Conservation (phyloP, 2,888 invertebrate genomes). For the Hydrotaea cyrtoneurina region DNA sequence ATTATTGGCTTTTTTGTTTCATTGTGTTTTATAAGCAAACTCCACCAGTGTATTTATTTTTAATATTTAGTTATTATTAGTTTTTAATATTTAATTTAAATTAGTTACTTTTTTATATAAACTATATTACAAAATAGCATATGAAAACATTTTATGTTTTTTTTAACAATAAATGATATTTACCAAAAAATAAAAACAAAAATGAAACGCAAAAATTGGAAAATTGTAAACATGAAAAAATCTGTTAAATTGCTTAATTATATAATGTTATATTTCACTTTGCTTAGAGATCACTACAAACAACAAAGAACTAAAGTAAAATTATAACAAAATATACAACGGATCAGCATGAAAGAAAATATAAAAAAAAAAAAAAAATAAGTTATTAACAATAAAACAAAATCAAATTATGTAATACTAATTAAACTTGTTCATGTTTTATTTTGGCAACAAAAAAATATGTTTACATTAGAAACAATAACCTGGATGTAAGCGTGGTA, state of each 20-base stretch:
- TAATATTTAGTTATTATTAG: slow-evolving; percentile 34
- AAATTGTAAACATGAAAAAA: slow-evolving; percentile 35
- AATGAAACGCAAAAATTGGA: neutral
- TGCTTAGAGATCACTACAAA: slow-evolving; percentile 57
- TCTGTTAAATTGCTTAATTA: slow-evolving; percentile 60
- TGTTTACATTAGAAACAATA: too few species aligned
- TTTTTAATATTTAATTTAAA: slow-evolving; percentile 38
- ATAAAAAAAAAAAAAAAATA: slow-evolving; percentile 34
- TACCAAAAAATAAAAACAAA: slow-evolving; percentile 46
- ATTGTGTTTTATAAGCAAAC: slow-evolving; percentile 38
- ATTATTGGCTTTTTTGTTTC: slow-evolving; percentile 13
- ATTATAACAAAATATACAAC: slow-evolving; percentile 44
- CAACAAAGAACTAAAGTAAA: slow-evolving; percentile 22
- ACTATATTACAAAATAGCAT: slow-evolving; percentile 13
- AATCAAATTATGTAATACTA: neutral
- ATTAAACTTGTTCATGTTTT: neutral
- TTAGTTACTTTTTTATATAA: slow-evolving; percentile 38
- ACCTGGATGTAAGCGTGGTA: too few species aligned
- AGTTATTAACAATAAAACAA: slow-evolving; percentile 40
- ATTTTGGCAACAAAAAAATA: too few species aligned
- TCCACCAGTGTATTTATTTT: slow-evolving; percentile 49
- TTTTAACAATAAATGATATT: slow-evolving; percentile 48
- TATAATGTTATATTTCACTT: slow-evolving; percentile 58
- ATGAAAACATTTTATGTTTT: slow-evolving; percentile 42
- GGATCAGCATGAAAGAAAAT: neutral